Evolutionary conservation across 2,113 vertebrate species (phyloP), one percentile per base, ranked within the genome.

Genomic region (Taurulus bubalis): DNA sequence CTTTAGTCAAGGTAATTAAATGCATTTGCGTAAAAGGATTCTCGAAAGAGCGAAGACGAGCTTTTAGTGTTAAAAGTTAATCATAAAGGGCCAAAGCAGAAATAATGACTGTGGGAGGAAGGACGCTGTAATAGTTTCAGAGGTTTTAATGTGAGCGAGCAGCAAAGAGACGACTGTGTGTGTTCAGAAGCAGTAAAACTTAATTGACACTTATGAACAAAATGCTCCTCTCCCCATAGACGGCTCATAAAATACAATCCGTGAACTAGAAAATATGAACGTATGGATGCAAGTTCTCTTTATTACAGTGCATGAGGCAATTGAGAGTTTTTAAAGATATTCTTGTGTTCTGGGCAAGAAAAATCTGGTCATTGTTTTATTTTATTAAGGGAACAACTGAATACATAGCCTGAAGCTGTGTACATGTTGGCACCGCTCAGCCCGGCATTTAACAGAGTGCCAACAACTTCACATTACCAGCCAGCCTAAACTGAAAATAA

Each of bases 1-100:
- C 42, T 81, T 30, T 2, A 36, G 55, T 77, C 62, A 20, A 67
- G 66, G 40, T 78, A 24, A 51, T 40, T 32, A 73, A 82, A 82
- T 20, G 32, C 5, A 66, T 86, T 80, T n/a, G 45, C 15, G 4
- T 59, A 28, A 65, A 80, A 75, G 36, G 32, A 73, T 70, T 66
- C 9, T 14, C 72, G 9, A 59, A 66, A 47, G 53, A 85, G 80
- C 56, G 26, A 72, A 56, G n/a, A 65, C 15, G 34, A 79, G 60
- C 12, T 38, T 82, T 80, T 62, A 32, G 26, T 77, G 42, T 45
- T 55, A 75, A 12, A 56, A 75, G 14, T 38, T 74, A 10, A 42
- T 28, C 26, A 8, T 63, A 20, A 71, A 76, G n/a, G 15, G 45
- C 45, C 56, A 70, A 45, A 42, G 63, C 58, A 58, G 56, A 59